Evolutionary conservation across 2,113 vertebrate species (phyloP).

Genomic region (Pardalotus punctatus): DNA sequence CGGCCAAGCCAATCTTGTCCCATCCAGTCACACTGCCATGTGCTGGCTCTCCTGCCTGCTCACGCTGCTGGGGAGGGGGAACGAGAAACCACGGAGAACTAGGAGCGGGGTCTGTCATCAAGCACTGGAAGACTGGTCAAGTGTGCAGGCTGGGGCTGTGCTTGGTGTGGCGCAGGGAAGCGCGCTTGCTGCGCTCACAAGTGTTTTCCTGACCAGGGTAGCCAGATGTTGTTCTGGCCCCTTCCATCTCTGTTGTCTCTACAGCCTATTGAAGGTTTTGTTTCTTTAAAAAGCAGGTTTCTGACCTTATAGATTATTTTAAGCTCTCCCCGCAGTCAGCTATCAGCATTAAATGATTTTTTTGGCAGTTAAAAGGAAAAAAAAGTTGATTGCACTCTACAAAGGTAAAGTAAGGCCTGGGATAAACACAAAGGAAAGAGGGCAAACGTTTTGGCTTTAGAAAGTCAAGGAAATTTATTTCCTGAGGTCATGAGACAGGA

Average conservation of each 20-base stretch:
- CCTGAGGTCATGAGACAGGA: slow-evolving; percentile 86
- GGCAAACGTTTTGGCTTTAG: slow-evolving; percentile 80
- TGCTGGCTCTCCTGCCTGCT: slow-evolving; percentile 10
- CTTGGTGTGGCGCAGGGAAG: background rate
- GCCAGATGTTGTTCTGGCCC: fast-evolving
- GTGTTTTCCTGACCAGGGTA: background rate
- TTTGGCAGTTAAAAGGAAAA: slow-evolving; percentile 60
- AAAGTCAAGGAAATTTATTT: slow-evolving; percentile 87
- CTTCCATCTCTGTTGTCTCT: slow-evolving; percentile 1
- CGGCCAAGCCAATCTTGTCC: background rate
- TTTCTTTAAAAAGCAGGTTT: background rate
- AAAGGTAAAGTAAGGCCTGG: slow-evolving; percentile 53
- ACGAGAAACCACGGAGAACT: fast-evolving
- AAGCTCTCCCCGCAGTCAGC: slow-evolving; percentile 27
- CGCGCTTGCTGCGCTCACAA: background rate
- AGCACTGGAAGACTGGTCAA: background rate
- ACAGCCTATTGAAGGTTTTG: background rate
- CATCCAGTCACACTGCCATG: fast-evolving
- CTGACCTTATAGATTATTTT: background rate
- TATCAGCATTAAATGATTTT: slow-evolving; percentile 21
- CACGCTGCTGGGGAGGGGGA: background rate
- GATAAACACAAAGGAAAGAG: slow-evolving; percentile 72
- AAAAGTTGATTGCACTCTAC: slow-evolving; percentile 52
- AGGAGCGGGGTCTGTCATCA: background rate
- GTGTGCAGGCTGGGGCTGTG: background rate